These are phyloP conservation scores for Bothrops jararaca DNA, from an alignment of 2,113 vertebrate species.

Conservation along the genomic window DNA sequence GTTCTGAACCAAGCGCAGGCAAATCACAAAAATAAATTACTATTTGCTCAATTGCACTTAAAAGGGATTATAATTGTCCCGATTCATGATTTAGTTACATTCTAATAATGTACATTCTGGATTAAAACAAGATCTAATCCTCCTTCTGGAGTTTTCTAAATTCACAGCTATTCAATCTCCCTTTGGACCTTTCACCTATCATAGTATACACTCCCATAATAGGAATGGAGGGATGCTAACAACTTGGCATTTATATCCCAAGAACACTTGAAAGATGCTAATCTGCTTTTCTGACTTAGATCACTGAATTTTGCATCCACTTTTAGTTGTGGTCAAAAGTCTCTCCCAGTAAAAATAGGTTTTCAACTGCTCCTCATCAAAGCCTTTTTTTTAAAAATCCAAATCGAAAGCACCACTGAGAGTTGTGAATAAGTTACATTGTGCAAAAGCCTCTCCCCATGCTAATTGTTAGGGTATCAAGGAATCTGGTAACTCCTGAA, in stretches of 20 bases:
- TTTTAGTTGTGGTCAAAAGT: background rate
- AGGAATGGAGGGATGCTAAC: background rate
- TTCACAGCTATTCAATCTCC: background rate
- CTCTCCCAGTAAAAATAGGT: background rate
- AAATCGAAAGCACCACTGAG: background rate
- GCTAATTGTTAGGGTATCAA: background rate
- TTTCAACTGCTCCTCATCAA: background rate
- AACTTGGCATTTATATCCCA: background rate
- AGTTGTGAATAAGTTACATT: background rate
- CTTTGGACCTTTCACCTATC: background rate
- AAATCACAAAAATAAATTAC: slow-evolving; percentile 27
- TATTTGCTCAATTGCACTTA: background rate
- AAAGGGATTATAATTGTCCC: background rate
- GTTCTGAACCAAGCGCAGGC: slow-evolving; percentile 5
- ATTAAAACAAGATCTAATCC: rapidly evolving
- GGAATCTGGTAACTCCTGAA: background rate
- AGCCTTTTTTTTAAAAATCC: background rate
- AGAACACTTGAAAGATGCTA: background rate
- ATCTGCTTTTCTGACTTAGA: background rate
- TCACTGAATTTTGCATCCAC: background rate
- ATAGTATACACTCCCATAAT: background rate
- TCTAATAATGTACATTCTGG: background rate
- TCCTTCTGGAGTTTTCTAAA: background rate
- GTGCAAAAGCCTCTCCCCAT: background rate
- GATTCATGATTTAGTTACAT: background rate